Evolutionary conservation across 2,888 invertebrate genomes (phyloP).

Genomic region (Automeris io): DNA sequence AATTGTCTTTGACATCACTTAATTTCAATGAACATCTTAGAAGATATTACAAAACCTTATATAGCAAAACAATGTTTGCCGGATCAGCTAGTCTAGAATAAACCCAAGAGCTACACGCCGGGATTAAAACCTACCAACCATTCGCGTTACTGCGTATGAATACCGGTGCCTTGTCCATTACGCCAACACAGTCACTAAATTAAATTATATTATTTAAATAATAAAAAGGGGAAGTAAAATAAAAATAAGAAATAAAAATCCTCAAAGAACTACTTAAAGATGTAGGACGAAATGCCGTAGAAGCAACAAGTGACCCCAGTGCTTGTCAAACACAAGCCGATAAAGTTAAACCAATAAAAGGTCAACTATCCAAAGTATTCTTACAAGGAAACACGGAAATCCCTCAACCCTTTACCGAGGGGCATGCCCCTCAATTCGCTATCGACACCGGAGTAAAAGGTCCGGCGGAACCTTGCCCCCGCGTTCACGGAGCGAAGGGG

Average conservation of each 20-base stretch:
- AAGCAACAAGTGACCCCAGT: background rate
- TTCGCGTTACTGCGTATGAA: no score
- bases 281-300: background rate
- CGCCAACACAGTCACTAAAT: no score
- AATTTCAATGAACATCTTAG: no score
- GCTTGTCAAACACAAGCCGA: conserved; percentile 13
- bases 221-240: no score
- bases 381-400: conserved; percentile 49
- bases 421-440: conserved; percentile 58
- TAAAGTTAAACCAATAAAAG: conserved; percentile 36
- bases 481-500: conserved; percentile 31
- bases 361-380: conserved; percentile 24
- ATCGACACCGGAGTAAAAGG: conserved; percentile 65
- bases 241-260: background rate
- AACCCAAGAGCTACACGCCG: no score
- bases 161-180: no score
- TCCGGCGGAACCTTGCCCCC: conserved; percentile 35
- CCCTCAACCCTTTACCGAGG: conserved; percentile 45
- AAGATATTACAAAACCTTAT: no score
- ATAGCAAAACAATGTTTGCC: no score
- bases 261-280: background rate
- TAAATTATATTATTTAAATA: no score
- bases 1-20: no score
- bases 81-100: no score
- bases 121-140: no score